Base-by-base conservation (phyloP, 2,888 invertebrate genomes). In the Neelides folsomi region DNA sequence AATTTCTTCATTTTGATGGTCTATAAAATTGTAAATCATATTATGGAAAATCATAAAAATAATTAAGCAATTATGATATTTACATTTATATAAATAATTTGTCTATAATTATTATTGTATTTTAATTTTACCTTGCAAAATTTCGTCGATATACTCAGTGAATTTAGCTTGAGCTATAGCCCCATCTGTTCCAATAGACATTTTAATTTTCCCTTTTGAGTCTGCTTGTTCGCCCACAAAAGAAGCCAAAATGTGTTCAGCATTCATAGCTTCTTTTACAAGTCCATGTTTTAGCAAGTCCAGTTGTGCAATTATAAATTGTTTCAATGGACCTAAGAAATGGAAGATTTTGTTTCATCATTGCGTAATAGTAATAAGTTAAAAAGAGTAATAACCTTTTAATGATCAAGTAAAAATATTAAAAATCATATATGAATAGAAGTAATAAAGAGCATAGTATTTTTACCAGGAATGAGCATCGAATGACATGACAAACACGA, bases 261-360 rank as follows among this genome's bases (percentile, higher is more conserved):
- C 71, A 54, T 82, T 82, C 52, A 82, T 75, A 0, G 88, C 80
- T 60, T 83, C 80, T 19, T 79, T 79, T 0, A 85, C 73, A 66
- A 79, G 77, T 0, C 90, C 89, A 2, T 77, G 76, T 64, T 86
- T 79, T 3, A 92, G 70, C 4, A 90, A 73, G 53, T 76, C 73
- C 47, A 86, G 69, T 66, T 88, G 85, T 13, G 83, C 73, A 50
- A 77, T 72, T 0, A 88, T 72, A 34, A 85, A 66, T 12, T 72
- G 66, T 58, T 79, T 80, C 7, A 58, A 40, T 6, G 47, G 37
- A 2, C 54, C 64, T 64, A 49, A 7, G 27, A 46, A 37, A 41
- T 12, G 9, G 16, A 40, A 9, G 9, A 40, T 40, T 40, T 9
- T 13, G 15, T 8, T 40, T 6, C n/a, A n/a, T n/a, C n/a, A n/a